A percentile compares a stretch with the other conserved stretches of the same genome.
These are phyloP conservation scores for Tribolium freemani DNA, from an alignment of 2,888 invertebrate genomes.

Conservation along the genomic window DNA sequence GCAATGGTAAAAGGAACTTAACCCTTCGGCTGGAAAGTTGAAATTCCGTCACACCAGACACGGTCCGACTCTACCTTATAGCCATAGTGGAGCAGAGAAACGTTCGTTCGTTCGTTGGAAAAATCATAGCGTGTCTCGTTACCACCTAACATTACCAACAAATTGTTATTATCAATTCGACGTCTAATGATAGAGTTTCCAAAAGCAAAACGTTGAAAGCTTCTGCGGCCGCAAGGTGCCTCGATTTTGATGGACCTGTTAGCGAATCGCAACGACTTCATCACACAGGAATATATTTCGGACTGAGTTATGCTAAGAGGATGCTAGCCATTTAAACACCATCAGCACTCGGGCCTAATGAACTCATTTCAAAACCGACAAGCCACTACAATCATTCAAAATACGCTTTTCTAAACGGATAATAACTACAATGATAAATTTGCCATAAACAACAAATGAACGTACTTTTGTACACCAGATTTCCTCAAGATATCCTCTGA, in stretches of 20 bases:
- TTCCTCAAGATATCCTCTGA: too few species aligned
- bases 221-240: background rate
- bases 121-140: conserved; percentile 46
- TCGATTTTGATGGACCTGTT: background rate
- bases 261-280: background rate
- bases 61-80: conserved; percentile 5
- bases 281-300: background rate
- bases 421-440: too few species aligned
- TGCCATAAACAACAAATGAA: too few species aligned
- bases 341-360: background rate
- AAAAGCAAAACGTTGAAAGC: conserved; percentile 41
- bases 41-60: conserved; percentile 47
- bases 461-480: too few species aligned
- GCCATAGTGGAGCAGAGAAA: conserved; percentile 20
- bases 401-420: too few species aligned
- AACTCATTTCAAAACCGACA: too few species aligned
- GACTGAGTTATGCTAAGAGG: background rate
- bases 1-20: conserved; percentile 39
- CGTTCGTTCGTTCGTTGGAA: conserved; percentile 37
- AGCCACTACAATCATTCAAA: too few species aligned
- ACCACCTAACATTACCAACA: conserved; percentile 41
- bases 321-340: background rate
- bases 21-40: conserved; percentile 47
- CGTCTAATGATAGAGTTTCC: conserved; percentile 44
- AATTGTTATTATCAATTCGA: conserved; percentile 45